Evolutionary conservation across 2,797 vertebrate species (phyloP).

Genomic region (Lates japonicus): DNA sequence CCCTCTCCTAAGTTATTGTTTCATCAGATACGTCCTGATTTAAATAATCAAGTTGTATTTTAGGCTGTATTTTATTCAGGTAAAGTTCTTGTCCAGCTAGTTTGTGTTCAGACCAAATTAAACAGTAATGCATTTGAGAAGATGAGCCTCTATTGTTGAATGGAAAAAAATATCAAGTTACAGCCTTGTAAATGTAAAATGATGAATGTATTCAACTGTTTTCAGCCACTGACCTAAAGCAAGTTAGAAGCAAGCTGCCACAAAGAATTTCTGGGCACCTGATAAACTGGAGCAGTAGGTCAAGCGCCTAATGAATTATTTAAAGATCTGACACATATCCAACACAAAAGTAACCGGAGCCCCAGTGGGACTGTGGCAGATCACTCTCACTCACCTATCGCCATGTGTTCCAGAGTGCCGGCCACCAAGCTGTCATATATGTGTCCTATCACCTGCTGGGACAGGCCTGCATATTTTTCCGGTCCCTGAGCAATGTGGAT

Average conservation of each 20-base stretch:
- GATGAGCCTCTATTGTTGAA: background rate
- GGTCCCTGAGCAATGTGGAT: slow-evolving; percentile 58
- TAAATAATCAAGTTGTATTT: too few relatives aligned
- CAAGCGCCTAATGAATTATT: slow-evolving; percentile 56
- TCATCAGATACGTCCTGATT: too few relatives aligned
- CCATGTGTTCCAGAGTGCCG: slow-evolving; percentile 80
- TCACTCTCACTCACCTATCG: slow-evolving; percentile 72
- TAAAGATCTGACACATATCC: slow-evolving; percentile 43
- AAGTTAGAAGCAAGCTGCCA: background rate
- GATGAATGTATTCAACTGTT: background rate
- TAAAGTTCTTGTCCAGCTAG: too few relatives aligned
- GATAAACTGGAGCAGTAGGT: slow-evolving; percentile 42
- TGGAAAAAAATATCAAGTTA: background rate
- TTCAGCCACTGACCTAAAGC: background rate
- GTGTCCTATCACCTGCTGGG: slow-evolving; percentile 75
- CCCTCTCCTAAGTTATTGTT: too few relatives aligned
- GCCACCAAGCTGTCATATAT: slow-evolving; percentile 86
- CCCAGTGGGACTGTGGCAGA: background rate
- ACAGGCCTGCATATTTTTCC: slow-evolving; percentile 44
- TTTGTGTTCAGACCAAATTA: background rate
- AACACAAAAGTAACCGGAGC: slow-evolving; percentile 60
- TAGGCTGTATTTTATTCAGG: too few relatives aligned
- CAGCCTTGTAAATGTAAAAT: background rate
- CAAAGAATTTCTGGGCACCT: slow-evolving; percentile 7
- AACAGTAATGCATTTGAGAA: background rate